phyloP scores from a whole-genome alignment of 2,888 invertebrate genomes.

The Acrobasis repandana region DNA sequence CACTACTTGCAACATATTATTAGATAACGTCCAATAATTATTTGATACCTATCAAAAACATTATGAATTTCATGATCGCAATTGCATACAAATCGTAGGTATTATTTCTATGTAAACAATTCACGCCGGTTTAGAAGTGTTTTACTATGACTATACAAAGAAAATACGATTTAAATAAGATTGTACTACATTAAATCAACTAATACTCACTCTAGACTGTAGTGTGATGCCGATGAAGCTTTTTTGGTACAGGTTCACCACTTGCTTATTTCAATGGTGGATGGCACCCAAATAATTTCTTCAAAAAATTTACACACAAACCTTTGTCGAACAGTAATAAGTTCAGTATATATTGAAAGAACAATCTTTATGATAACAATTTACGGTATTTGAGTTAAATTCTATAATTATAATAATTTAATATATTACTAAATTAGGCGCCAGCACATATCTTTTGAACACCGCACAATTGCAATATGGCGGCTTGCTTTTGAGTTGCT shows the following conservation, averaged over 20 bases:
- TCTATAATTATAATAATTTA: constrained; percentile 40
- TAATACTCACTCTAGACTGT: constrained; percentile 45
- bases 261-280: constrained; percentile 69
- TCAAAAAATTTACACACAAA: constrained; percentile 35
- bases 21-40: not conserved
- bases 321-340: constrained; percentile 28
- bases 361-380: constrained; percentile 1
- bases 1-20: not conserved
- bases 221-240: constrained; percentile 52
- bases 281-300: constrained; percentile 54
- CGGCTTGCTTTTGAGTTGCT: constrained; percentile 41
- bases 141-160: not conserved
- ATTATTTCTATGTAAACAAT: constrained; percentile 51
- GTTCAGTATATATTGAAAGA: constrained; percentile 30
- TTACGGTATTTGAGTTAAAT: not conserved
- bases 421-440: constrained; percentile 51
- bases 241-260: constrained; percentile 60
- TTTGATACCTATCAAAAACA: not conserved
- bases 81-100: not conserved
- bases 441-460: constrained; percentile 54
- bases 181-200: not conserved
- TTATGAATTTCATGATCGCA: not conserved
- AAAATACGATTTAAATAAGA: not conserved
- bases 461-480: constrained; percentile 68
- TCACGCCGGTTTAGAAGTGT: constrained; percentile 44